Evolutionary conservation across 2,113 vertebrate genomes (phyloP).

Genomic region (Arvicanthis niloticus): DNA sequence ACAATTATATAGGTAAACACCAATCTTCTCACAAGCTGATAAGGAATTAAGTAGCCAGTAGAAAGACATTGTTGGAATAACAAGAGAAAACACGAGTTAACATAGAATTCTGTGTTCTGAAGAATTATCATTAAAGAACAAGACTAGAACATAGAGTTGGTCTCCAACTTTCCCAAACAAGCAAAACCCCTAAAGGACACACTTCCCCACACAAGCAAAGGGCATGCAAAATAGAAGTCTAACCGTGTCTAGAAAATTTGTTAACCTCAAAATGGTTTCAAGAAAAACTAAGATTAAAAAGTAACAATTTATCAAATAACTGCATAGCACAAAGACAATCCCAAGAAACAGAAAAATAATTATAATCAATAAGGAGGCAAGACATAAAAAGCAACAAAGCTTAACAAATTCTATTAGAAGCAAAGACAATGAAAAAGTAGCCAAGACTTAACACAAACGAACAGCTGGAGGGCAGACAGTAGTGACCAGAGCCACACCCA

Average conservation of each 20-base stretch:
- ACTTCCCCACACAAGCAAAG: background rate
- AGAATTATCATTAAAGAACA: slow-evolving; percentile 20
- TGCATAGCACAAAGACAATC: background rate
- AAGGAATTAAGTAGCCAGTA: background rate
- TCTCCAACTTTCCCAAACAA: background rate
- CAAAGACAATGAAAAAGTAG: background rate
- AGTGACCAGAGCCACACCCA: background rate
- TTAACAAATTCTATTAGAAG: background rate
- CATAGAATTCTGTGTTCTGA: background rate
- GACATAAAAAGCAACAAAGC: background rate
- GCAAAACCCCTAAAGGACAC: background rate
- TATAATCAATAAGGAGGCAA: background rate
- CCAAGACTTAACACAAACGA: background rate
- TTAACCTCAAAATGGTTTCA: background rate
- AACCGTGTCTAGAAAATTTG: background rate
- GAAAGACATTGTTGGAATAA: slow-evolving; percentile 27
- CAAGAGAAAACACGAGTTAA: background rate
- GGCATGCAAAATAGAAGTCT: background rate
- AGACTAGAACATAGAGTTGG: background rate
- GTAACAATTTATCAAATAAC: background rate
- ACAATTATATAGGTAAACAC: background rate
- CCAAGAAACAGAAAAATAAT: background rate
- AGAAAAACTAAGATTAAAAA: background rate
- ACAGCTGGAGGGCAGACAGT: background rate
- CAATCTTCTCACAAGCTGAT: background rate